These are phyloP conservation scores for Cyprinus carpio DNA, from an alignment of 2,113 vertebrate species.

Conservation along the genomic window DNA sequence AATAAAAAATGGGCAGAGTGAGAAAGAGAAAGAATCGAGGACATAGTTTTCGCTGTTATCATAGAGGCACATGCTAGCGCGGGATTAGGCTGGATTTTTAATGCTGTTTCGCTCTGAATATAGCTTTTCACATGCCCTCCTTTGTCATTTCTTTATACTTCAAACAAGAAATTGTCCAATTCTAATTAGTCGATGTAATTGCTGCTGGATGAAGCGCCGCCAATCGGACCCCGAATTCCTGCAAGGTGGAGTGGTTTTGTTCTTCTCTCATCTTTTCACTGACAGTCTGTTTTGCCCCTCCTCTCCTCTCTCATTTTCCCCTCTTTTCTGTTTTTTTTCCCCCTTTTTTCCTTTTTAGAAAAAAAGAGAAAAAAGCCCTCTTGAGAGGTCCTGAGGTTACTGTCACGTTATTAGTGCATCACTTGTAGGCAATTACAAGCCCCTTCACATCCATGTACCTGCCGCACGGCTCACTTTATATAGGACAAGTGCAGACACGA, in stretches of 20 bases:
- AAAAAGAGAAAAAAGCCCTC: constrained; percentile 55
- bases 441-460: constrained; percentile 54
- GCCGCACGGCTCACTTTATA: constrained; percentile 41
- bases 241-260: constrained; percentile 78
- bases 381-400: constrained; percentile 65
- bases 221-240: constrained; percentile 70
- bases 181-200: constrained; percentile 82
- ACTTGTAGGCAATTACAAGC: constrained; percentile 63
- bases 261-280: constrained; percentile 69
- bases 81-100: constrained; percentile 78
- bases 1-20: constrained; percentile 53
- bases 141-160: constrained; percentile 79
- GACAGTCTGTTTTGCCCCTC: constrained; percentile 59
- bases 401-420: constrained; percentile 64
- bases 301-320: constrained; percentile 40
- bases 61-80: constrained; percentile 69
- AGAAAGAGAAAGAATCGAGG: constrained; percentile 63
- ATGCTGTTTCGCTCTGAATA: constrained; percentile 70
- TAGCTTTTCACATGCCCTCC: constrained; percentile 75
- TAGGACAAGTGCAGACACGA: constrained; percentile 49
- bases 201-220: constrained; percentile 75
- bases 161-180: constrained; percentile 80
- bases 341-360: constrained; percentile 31
- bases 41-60: constrained; percentile 73
- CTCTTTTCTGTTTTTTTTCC: background rate